phyloP scores from a whole-genome alignment of 1,140 invertebrate species.

The Sesamia nonagrioides region DNA sequence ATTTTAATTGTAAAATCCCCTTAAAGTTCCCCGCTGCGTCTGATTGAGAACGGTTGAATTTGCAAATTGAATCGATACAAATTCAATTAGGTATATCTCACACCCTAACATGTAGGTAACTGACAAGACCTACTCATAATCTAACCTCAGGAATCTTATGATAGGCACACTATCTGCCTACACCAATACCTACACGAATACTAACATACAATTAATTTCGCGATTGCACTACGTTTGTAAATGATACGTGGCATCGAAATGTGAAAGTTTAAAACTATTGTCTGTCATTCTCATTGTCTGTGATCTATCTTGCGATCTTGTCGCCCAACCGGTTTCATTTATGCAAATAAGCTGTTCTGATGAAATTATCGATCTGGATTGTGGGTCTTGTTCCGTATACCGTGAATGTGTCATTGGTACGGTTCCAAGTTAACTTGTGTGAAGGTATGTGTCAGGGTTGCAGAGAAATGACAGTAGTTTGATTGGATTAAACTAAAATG shows the following conservation, averaged over 20 bases:
- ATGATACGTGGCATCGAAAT: conserved; percentile 47
- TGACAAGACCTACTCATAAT: background rate
- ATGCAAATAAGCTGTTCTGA: conserved; percentile 60
- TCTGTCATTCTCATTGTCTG: conserved; percentile 64
- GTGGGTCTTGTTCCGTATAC: conserved; percentile 36
- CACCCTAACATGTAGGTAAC: background rate
- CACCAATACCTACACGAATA: conserved; percentile 20
- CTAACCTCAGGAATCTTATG: background rate
- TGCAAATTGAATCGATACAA: background rate
- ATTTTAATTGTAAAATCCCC: too few relatives aligned
- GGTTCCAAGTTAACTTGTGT: background rate
- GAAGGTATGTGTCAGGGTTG: background rate
- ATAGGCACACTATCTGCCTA: conserved; percentile 3
- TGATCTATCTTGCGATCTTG: conserved; percentile 61
- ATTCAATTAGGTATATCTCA: background rate
- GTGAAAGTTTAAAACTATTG: conserved; percentile 70
- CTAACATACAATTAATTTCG: conserved; percentile 38
- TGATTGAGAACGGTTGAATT: too few relatives aligned
- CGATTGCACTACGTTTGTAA: conserved; percentile 29
- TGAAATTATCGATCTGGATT: conserved; percentile 57
- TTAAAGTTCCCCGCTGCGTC: too few relatives aligned
- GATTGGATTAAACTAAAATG: too few relatives aligned
- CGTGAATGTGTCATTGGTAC: conserved; percentile 25
- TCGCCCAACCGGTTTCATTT: conserved; percentile 58
- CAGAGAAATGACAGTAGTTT: too few relatives aligned